Conservation (phyloP, 1,140 invertebrate genomes). For the Bilobella aurantiaca region DNA sequence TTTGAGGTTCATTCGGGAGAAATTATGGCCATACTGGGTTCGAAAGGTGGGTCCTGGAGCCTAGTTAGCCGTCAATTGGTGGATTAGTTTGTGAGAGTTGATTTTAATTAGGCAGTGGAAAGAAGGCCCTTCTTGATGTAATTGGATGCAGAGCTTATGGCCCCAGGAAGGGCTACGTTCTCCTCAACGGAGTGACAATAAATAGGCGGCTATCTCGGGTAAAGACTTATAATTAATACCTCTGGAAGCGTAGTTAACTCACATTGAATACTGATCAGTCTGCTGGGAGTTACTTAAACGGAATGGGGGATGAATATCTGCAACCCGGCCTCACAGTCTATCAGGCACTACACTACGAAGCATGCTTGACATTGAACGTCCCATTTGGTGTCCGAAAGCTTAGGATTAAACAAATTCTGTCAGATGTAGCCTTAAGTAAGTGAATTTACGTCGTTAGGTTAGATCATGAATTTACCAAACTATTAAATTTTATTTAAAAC, state of each 20-base stretch:
- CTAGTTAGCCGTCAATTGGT: neutral
- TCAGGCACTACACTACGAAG: slow-evolving; percentile 70
- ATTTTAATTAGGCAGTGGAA: slow-evolving; percentile 65
- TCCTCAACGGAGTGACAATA: slow-evolving; percentile 70
- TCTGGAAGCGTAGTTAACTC: neutral
- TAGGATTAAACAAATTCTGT: slow-evolving; percentile 65
- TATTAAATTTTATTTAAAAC: slow-evolving; percentile 39
- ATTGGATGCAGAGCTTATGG: slow-evolving; percentile 62
- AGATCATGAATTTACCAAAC: slow-evolving; percentile 40
- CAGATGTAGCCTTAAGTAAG: slow-evolving; percentile 65
- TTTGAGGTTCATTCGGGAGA: slow-evolving; percentile 79
- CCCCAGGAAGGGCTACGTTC: slow-evolving; percentile 64
- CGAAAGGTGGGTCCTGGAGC: slow-evolving; percentile 55
- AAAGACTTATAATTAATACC: neutral
- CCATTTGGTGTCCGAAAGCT: slow-evolving; percentile 49
- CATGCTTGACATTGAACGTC: slow-evolving; percentile 44
- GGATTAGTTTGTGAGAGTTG: slow-evolving; percentile 6
- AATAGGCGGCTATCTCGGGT: slow-evolving; percentile 69
- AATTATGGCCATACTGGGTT: slow-evolving; percentile 80
- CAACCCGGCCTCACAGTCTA: slow-evolving; percentile 72
- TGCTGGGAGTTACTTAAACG: slow-evolving; percentile 23
- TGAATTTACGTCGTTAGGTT: slow-evolving; percentile 57
- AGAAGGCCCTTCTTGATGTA: slow-evolving; percentile 77
- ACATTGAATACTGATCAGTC: slow-evolving; percentile 2
- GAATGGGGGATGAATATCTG: slow-evolving; percentile 40